phyloP scores from a whole-genome alignment of 2,113 vertebrate genomes.

The Halcyon senegalensis region DNA sequence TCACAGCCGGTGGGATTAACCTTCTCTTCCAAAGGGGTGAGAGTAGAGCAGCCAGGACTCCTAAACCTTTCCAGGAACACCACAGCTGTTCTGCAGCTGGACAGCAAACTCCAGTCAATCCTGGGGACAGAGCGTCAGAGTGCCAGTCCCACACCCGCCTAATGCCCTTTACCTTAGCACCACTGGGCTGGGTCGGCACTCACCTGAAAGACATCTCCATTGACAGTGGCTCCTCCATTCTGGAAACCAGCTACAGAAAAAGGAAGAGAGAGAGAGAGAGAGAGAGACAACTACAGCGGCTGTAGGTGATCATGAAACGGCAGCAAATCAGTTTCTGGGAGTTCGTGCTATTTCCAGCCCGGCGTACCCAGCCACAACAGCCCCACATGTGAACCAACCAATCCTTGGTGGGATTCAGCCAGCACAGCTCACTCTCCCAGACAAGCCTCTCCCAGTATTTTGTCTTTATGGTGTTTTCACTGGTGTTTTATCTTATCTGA shows the following conservation, averaged over 20 bases:
- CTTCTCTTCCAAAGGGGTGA: neutral
- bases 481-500: constrained; percentile 41
- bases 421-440: neutral
- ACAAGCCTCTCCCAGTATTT: neutral
- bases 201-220: constrained; percentile 94
- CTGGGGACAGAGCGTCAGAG: neutral
- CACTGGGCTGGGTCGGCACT: neutral
- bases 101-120: neutral
- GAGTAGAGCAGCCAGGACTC: neutral
- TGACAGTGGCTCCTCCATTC: constrained; percentile 82
- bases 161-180: neutral
- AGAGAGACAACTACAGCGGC: neutral
- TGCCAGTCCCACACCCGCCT: neutral
- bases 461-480: neutral
- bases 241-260: constrained; percentile 78
- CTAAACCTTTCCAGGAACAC: neutral
- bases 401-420: neutral
- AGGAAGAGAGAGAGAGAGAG: constrained; percentile 32
- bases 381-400: neutral
- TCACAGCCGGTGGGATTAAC: neutral
- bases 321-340: neutral
- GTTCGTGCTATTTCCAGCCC: neutral
- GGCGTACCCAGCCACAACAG: neutral
- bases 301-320: neutral
- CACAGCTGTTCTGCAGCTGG: neutral